Conservation (phyloP, 1,140 invertebrate species). For the Armadillidium nasatum region DNA sequence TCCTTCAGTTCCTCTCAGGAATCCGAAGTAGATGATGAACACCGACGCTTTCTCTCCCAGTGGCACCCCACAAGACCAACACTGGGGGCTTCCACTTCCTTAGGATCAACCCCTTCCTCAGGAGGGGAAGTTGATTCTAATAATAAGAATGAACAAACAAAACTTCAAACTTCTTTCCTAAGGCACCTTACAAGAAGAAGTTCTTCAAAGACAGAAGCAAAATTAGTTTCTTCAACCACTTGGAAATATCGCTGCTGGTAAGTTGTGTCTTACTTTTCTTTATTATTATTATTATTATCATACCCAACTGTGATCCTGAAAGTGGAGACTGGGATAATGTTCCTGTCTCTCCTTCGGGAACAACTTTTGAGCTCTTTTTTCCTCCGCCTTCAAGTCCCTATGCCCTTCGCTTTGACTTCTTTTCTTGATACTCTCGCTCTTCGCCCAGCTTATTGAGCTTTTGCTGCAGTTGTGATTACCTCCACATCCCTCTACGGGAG, state of each 20-base stretch:
- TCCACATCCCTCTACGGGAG: too few relatives aligned
- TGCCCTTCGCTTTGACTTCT: too few relatives aligned
- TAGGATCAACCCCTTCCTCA: neutral
- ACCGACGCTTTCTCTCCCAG: conserved; percentile 23
- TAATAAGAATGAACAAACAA: neutral
- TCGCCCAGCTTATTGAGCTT: too few relatives aligned
- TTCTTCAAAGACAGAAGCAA: neutral
- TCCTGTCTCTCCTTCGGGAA: too few relatives aligned
- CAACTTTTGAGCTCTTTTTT: too few relatives aligned
- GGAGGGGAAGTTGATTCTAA: neutral
- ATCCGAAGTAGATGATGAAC: conserved; percentile 53
- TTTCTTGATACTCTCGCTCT: too few relatives aligned
- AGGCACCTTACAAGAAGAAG: neutral
- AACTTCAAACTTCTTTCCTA: neutral
- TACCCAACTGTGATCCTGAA: too few relatives aligned
- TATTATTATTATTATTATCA: too few relatives aligned
- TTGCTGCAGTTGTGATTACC: too few relatives aligned
- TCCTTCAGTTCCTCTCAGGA: conserved; percentile 77
- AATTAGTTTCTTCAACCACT: neutral
- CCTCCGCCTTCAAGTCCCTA: too few relatives aligned
- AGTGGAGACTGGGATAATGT: too few relatives aligned
- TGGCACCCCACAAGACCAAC: neutral
- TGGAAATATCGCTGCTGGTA: conserved; percentile 6
- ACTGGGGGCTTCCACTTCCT: neutral
- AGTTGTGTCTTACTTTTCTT: neutral